phyloP scores from a whole-genome alignment of 2,888 invertebrate genomes.

The Cantharis nigra region DNA sequence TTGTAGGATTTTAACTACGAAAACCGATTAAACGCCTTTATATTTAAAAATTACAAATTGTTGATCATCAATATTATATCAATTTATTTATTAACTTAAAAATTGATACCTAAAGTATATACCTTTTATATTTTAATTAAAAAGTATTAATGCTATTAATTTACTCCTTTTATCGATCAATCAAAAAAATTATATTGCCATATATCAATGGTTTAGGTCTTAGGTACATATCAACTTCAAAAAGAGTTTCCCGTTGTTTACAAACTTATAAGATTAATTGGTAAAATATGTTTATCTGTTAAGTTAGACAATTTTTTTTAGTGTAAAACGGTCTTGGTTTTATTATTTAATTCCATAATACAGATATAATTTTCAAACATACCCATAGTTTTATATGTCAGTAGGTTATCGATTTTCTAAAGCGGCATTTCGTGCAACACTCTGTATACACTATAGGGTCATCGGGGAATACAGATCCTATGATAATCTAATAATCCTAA shows the following conservation, averaged over 20 bases:
- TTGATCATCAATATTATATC: background rate
- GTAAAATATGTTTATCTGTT: background rate
- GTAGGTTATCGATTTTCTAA: background rate
- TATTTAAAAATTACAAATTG: background rate
- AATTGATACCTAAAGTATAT: background rate
- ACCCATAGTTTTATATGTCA: background rate
- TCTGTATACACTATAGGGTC: background rate
- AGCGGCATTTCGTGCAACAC: background rate
- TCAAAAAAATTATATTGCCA: background rate
- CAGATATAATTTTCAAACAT: too few relatives aligned
- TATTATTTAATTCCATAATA: background rate
- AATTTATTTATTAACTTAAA: background rate
- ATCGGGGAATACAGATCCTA: background rate
- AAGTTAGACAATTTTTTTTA: background rate
- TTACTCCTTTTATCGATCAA: background rate
- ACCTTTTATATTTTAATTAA: background rate
- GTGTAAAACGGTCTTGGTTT: background rate
- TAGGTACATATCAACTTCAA: background rate
- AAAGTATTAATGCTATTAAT: background rate
- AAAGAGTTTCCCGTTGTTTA: background rate
- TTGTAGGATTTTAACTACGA: background rate
- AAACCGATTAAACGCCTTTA: background rate
- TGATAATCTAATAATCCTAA: background rate
- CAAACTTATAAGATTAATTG: background rate
- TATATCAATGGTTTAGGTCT: background rate